Percentiles rank a stretch among this genome's conserved stretches.
Conservation (phyloP, 1,140 invertebrate genomes). For the Luehdorfia chinensis region DNA sequence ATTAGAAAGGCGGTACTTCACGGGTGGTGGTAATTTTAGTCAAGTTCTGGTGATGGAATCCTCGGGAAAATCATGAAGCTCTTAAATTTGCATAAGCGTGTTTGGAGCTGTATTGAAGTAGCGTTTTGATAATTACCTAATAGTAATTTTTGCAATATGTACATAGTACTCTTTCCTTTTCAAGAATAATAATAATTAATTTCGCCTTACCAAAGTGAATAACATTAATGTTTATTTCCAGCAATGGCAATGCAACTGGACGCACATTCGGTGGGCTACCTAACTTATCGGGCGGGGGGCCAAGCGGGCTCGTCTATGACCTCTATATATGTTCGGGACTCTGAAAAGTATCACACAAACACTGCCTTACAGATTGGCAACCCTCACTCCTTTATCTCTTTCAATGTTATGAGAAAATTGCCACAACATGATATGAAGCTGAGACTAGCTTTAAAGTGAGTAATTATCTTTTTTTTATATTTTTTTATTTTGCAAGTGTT, state of each 20-base stretch:
- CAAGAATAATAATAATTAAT: too few relatives aligned
- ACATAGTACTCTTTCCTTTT: too few relatives aligned
- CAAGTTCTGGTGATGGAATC: too few relatives aligned
- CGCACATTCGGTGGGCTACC: slow-evolving; percentile 89
- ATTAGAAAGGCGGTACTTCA: too few relatives aligned
- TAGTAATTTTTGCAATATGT: too few relatives aligned
- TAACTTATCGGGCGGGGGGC: slow-evolving; percentile 88
- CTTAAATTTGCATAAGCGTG: too few relatives aligned
- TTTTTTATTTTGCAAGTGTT: background rate
- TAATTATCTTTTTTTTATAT: slow-evolving; percentile 17
- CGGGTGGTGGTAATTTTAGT: too few relatives aligned
- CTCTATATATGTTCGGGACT: slow-evolving; percentile 87
- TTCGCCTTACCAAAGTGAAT: too few relatives aligned
- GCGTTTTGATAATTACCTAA: too few relatives aligned
- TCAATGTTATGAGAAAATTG: slow-evolving; percentile 88
- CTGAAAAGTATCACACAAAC: slow-evolving; percentile 80
- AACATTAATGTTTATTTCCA: too few relatives aligned
- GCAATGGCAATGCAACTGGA: slow-evolving; percentile 91
- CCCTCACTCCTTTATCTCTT: slow-evolving; percentile 86
- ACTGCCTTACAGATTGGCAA: slow-evolving; percentile 88
- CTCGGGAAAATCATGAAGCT: too few relatives aligned
- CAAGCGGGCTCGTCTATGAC: slow-evolving; percentile 84
- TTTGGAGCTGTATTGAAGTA: too few relatives aligned
- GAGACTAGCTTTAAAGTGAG: slow-evolving; percentile 87
- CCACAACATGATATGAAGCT: slow-evolving; percentile 87